Evolutionary conservation across 2,113 vertebrate genomes (phyloP), one percentile per base, ranked within the genome.

Genomic region (Hyla sarda): DNA sequence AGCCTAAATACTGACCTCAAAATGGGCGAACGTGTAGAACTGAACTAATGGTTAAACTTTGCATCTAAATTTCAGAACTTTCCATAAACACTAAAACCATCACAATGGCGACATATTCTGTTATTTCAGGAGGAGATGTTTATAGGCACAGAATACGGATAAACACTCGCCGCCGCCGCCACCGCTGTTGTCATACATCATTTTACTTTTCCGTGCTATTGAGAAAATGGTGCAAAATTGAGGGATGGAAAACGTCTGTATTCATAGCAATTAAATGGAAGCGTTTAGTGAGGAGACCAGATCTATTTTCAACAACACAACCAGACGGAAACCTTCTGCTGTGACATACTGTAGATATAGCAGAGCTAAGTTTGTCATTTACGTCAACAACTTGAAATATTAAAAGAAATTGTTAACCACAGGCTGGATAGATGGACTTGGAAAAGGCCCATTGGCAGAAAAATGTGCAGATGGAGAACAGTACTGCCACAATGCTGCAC

Each of bases 221-320:
- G 50, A 79, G 54, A 80, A 58, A 80, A 80, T 80, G 54, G 34
- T 41, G 21, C 32, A 2, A 25, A 60, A 80, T 21, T 54, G 52
- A n/a, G 54, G n/a, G 41, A 50, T 69, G 28, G 80, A 34, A 47
- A 82, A 52, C 50, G 67, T 81, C 78, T 83, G 65, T 73, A 81
- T 83, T 48, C 32, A n/a, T 19, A 17, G 65, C 65, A 71, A 83
- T 52, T 83, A 72, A 73, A 50, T 25, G 19, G 37, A 83, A 41
- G 21, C 32, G 67, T 25, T 2, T 28, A 54, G 67, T 9, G 41
- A 10, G 25, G 32, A 12, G 45, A 52, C 17, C 2, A 56, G 17
- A 23, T 82, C 65, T 71, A 72, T 73, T 82, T 34, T 72, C 65
- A 41, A 72, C 30, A 52, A 82, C 65, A 82, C 34, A 67, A 67